These are phyloP conservation scores for Hypena proboscidalis DNA, from an alignment of 2,888 invertebrate genomes.

Conservation along the genomic window DNA sequence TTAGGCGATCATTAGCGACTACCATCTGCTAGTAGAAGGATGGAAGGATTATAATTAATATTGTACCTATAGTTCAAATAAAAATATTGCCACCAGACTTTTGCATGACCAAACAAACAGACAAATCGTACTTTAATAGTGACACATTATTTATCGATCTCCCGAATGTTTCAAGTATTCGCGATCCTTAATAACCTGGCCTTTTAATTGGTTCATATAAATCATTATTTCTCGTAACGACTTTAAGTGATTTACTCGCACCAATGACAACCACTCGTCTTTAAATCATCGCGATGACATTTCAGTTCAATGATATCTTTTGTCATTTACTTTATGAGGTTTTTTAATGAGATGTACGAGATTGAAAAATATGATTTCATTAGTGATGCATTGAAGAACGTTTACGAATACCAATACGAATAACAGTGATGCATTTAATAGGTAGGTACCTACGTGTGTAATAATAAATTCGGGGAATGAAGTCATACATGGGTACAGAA, in stretches of 20 bases:
- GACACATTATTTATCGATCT: slow-evolving; percentile 36
- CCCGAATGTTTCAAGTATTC: slow-evolving; percentile 39
- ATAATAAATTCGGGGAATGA: too few relatives aligned
- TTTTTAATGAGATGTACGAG: slow-evolving; percentile 76
- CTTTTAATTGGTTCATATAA: slow-evolving; percentile 82
- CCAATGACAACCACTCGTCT: slow-evolving; percentile 69
- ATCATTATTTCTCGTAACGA: slow-evolving; percentile 79
- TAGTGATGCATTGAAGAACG: slow-evolving; percentile 51
- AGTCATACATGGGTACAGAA: too few relatives aligned
- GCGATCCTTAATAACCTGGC: slow-evolving; percentile 65
- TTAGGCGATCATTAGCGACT: too few relatives aligned
- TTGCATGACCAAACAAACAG: slow-evolving; percentile 46
- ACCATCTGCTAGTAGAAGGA: too few relatives aligned
- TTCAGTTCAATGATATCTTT: slow-evolving; percentile 60
- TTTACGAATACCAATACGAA: slow-evolving; percentile 43
- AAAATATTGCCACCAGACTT: too few relatives aligned
- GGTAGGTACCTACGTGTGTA: too few relatives aligned
- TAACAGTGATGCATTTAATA: slow-evolving; percentile 4
- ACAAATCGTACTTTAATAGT: slow-evolving; percentile 35
- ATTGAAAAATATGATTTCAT: slow-evolving; percentile 66
- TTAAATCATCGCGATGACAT: slow-evolving; percentile 69
- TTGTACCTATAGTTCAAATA: too few relatives aligned
- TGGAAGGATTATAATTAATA: too few relatives aligned
- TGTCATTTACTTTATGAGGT: slow-evolving; percentile 75
- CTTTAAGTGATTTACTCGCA: slow-evolving; percentile 78